Evolutionary conservation across 2,888 invertebrate species (phyloP), one percentile per base, ranked within the genome.

Genomic region (Thelaira solivaga): DNA sequence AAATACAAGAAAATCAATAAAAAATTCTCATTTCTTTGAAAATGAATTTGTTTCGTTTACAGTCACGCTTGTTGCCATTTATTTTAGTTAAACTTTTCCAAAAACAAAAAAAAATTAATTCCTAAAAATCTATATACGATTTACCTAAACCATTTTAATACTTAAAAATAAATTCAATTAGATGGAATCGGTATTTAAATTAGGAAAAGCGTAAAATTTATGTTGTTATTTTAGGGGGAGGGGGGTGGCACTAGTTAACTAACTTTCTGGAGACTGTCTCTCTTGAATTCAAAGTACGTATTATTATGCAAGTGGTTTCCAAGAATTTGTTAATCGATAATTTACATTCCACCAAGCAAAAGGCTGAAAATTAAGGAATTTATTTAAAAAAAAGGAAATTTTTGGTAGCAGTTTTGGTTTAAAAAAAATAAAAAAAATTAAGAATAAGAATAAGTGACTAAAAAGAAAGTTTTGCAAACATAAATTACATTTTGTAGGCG

Each of bases 131-230:
- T 11, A 26, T n/a, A n/a, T n/a, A n/a, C n/a, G n/a, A n/a, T n/a
- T n/a, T n/a, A n/a, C n/a, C n/a, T n/a, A n/a, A n/a, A n/a, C n/a
- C n/a, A n/a, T n/a, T n/a, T n/a, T n/a, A 53, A 53, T 45, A 26
- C 45, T 43, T 57, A 67, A 61, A 69, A 64, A 29, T 26, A 67
- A 72, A 76, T 41, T 26, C 41, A 76, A 76, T 29, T 24, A 55
- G 55, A n/a, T 16, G 31, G 67, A 49, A n/a, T n/a, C 29, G 39
- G 43, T 57, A 62, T 43, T 51, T 26, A 62, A 61, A 47, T 78
- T 68, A 72, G 49, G 65, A 65, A 78, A 65, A 69, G 51, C 73
- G 36, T 69, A 47, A 69, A 78, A 78, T 78, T 78, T 78, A 69
- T n/a, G n/a, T 78, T 29, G 47, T 26, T 57, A 36, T 62, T 67